Evolutionary conservation across 2,888 invertebrate genomes (phyloP).

Genomic region (Branchipolynoe longqiensis): DNA sequence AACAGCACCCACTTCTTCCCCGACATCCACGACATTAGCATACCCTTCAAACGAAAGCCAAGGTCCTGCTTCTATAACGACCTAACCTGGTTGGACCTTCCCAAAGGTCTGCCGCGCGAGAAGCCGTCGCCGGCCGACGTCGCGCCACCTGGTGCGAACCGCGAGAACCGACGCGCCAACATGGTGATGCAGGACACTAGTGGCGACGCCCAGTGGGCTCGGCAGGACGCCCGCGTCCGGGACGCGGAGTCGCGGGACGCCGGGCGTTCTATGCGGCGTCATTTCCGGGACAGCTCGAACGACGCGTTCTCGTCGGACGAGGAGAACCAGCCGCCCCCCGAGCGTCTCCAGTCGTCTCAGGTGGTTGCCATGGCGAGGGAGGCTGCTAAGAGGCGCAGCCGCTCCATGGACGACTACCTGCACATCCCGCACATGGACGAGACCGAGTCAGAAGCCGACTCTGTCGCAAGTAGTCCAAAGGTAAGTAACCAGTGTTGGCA

Average conservation of each 20-base stretch:
- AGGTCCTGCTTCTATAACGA: constrained; percentile 25
- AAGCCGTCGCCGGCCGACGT: background rate
- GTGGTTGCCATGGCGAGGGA: constrained; percentile 46
- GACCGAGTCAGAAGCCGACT: constrained; percentile 50
- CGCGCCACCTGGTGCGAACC: background rate
- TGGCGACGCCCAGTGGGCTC: constrained; percentile 14
- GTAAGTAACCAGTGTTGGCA: background rate
- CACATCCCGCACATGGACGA: constrained; percentile 38
- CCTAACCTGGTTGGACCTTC: constrained; percentile 45
- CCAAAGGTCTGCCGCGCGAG: background rate
- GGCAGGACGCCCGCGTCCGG: background rate
- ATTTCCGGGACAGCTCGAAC: background rate
- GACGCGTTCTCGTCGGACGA: constrained; percentile 25
- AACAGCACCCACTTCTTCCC: constrained; percentile 69
- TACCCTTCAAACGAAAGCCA: constrained; percentile 11
- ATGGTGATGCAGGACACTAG: constrained; percentile 7
- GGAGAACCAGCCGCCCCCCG: constrained; percentile 24
- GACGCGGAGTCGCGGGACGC: background rate
- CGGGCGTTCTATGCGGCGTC: background rate
- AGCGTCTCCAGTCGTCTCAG: background rate
- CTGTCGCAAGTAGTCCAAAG: constrained; percentile 58
- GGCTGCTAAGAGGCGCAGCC: constrained; percentile 23
- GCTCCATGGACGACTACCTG: constrained; percentile 42
- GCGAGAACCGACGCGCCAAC: background rate
- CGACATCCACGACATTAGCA: constrained; percentile 66